phyloP scores from a whole-genome alignment of 92 coral and sea anemone genomes.

The Phenganax subtilis region DNA sequence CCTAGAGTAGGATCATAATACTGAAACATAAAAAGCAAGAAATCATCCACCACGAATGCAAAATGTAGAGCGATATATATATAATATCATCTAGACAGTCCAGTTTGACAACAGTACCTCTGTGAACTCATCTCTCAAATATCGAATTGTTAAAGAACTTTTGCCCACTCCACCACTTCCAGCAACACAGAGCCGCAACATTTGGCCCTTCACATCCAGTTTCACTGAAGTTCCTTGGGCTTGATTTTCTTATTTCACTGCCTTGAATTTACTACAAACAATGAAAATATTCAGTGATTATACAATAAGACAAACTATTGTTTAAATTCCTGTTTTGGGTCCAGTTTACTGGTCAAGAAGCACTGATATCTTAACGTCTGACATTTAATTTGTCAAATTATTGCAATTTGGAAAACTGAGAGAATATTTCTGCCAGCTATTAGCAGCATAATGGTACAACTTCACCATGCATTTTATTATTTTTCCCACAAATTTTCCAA shows the following conservation, averaged over 20 bases:
- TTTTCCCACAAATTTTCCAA: too few relatives aligned
- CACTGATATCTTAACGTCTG: background rate
- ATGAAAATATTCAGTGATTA: constrained; percentile 3
- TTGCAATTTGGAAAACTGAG: constrained; percentile 11
- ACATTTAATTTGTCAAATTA: background rate
- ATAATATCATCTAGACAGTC: background rate
- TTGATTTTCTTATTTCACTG: background rate
- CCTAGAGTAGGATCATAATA: constrained; percentile 96
- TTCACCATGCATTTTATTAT: background rate
- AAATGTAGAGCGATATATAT: background rate
- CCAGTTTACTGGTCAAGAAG: constrained; percentile 24
- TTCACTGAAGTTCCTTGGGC: constrained; percentile 3
- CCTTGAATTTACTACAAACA: background rate
- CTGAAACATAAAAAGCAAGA: constrained; percentile 47
- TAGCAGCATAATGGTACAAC: background rate
- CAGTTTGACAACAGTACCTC: constrained; percentile 55
- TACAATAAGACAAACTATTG: background rate
- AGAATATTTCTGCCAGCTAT: background rate
- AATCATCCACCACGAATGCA: background rate
- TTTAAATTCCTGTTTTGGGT: constrained; percentile 12
- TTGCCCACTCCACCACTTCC: constrained; percentile 99
- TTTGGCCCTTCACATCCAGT: constrained; percentile 40
- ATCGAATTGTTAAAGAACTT: constrained; percentile 93
- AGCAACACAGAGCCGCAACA: constrained; percentile 95
- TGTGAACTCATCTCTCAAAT: constrained; percentile 88